Percentiles rank a stretch among this genome's conserved stretches.
These are phyloP conservation scores for Terrapene triunguis DNA, from an alignment of 2,113 vertebrate genomes.

Conservation along the genomic window DNA sequence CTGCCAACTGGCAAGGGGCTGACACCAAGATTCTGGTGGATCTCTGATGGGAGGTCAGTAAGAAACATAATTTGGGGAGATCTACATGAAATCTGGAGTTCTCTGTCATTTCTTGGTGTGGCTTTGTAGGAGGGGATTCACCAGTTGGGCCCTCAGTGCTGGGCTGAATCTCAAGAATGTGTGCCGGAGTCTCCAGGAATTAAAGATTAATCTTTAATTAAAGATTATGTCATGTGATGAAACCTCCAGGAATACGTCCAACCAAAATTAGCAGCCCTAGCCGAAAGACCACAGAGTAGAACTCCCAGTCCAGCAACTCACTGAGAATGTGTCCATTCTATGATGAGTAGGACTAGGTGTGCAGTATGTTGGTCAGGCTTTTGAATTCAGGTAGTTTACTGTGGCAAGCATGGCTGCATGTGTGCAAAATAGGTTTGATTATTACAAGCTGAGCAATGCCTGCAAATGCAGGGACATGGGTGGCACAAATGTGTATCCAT, in stretches of 20 bases:
- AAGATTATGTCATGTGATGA: too few relatives aligned
- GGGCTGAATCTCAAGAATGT: neutral
- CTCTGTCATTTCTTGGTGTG: neutral
- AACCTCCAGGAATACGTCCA: too few relatives aligned
- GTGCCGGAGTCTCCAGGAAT: too few relatives aligned
- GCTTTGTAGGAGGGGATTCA: neutral
- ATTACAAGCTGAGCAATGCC: neutral
- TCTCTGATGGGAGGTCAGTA: too few relatives aligned
- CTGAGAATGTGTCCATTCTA: too few relatives aligned
- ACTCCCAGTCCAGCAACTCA: too few relatives aligned
- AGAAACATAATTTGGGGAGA: neutral
- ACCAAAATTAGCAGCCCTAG: too few relatives aligned
- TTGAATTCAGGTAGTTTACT: neutral
- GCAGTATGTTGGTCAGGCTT: too few relatives aligned
- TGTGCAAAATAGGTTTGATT: fast-evolving
- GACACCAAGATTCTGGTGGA: too few relatives aligned
- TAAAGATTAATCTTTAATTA: too few relatives aligned
- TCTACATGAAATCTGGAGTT: neutral
- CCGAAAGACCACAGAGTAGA: too few relatives aligned
- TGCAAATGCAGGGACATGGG: fast-evolving
- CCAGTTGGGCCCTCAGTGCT: fast-evolving
- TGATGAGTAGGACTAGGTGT: too few relatives aligned
- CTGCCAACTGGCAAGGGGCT: neutral
- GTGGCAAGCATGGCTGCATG: fast-evolving
- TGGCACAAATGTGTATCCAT: neutral